Conservation (phyloP, 2,888 invertebrate species). For the Rapana venosa region DNA sequence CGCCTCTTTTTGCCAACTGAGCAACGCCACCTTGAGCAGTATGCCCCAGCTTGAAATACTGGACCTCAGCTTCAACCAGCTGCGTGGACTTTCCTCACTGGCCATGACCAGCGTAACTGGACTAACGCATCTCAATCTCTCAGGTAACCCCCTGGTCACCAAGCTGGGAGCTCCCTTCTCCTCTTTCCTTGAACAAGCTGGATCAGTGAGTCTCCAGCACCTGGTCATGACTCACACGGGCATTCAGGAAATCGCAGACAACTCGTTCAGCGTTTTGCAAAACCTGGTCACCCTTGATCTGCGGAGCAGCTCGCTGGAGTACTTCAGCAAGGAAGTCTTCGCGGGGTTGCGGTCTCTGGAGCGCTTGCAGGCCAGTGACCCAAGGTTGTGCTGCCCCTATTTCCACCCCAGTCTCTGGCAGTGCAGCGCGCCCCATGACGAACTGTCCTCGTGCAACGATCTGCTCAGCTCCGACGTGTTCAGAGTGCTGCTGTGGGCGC, state of each 20-base stretch:
- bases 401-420: not conserved
- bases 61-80: not conserved
- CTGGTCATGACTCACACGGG: not conserved
- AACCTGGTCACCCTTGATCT: conserved; percentile 38
- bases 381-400: conserved; percentile 42
- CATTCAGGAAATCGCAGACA: not conserved
- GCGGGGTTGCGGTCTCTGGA: conserved; percentile 15
- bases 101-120: not conserved
- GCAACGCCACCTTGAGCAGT: not conserved
- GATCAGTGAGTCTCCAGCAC: not conserved
- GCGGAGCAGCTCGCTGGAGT: conserved; percentile 19
- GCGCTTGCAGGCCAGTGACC: conserved; percentile 37
- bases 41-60: not conserved
- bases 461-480: conserved; percentile 34
- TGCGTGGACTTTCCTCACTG: not conserved
- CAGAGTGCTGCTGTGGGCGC: conserved; percentile 37
- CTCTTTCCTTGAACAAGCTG: not conserved
- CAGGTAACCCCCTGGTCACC: conserved; percentile 29
- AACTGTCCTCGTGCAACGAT: conserved; percentile 46
- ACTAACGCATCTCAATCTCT: conserved; percentile 21
- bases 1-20: not conserved
- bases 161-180: not conserved
- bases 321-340: conserved; percentile 5
- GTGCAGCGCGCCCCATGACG: conserved; percentile 44
- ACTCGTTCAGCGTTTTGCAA: not conserved